Evolutionary conservation across 2,113 vertebrate species (phyloP).

Genomic region (Notothenia coriiceps): DNA sequence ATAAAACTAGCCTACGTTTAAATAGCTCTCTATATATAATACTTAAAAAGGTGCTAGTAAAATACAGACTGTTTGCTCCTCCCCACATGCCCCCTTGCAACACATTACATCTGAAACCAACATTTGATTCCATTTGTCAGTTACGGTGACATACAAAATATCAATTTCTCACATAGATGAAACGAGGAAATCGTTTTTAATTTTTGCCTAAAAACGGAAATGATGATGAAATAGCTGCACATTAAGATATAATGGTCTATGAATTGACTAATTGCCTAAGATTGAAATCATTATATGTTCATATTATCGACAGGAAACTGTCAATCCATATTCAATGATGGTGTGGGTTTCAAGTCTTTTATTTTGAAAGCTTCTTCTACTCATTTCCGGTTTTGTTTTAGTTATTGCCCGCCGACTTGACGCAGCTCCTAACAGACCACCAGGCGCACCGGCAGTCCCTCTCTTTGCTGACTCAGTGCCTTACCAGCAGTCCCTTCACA

Average conservation of each 20-base stretch:
- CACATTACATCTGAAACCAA: too few relatives aligned
- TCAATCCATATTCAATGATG: background rate
- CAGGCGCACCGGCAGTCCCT: slow-evolving; percentile 71
- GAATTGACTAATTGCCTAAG: too few relatives aligned
- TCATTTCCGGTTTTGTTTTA: slow-evolving; percentile 21
- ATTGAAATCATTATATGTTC: background rate
- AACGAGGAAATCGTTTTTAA: too few relatives aligned
- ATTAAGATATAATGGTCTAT: background rate
- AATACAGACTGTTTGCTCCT: too few relatives aligned
- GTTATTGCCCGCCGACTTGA: slow-evolving; percentile 52
- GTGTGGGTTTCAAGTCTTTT: slow-evolving; percentile 20
- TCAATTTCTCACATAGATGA: too few relatives aligned
- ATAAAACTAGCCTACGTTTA: background rate
- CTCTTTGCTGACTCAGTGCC: slow-evolving; percentile 89
- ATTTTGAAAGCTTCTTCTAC: slow-evolving; percentile 22
- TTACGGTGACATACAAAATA: too few relatives aligned
- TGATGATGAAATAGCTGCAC: background rate
- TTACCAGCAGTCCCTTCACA: slow-evolving; percentile 80
- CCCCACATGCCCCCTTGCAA: too few relatives aligned
- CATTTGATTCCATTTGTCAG: too few relatives aligned
- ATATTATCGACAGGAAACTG: background rate
- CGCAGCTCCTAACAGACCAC: slow-evolving; percentile 66
- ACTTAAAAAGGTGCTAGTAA: too few relatives aligned
- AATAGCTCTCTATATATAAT: background rate
- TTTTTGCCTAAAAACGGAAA: background rate